Base-by-base conservation (phyloP, 1,140 invertebrate species). In the Micrasema minimum region DNA sequence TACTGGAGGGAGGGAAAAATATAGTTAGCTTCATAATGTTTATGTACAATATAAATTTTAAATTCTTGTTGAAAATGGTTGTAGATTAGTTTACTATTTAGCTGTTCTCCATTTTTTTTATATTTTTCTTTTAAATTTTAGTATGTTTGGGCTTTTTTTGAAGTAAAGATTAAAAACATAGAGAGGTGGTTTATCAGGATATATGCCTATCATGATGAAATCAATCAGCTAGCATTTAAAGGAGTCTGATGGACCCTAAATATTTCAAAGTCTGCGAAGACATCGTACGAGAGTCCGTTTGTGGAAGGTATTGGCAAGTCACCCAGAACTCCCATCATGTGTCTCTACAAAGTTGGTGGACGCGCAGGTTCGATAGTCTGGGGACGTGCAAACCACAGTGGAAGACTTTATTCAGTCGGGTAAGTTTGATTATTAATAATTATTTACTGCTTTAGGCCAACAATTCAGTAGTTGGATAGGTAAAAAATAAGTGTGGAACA, bases 321-420 rank as follows among this genome's bases (percentile, higher is more conserved):
- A 87, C 80, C 2, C 87, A 87, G 12, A 82, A 89, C n/a, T 51
- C 94, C 95, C 2, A 91, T 97, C 51, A 97, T 97, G 95, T 97
- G 95, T 83, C 96, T 94, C 31, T 97, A 97, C 77, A 97, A 97
- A 83, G n/a, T 81, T 93, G 41, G 95, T 96, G 0, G 87, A 92
- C 79, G 92, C 92, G n/a, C 6, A 93, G 90, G 57, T 96, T 96
- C 82, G 94, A 96, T n/a, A 83, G 92, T 97, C 1, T 96, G 95
- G 93, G 95, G 95, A 0, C 83, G n/a, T 97, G 71, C 95, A 97
- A 81, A 95, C 93, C 1, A 90, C 88, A 82, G 93, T 95, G 0
- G 95, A 97, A 84, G 92, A 95, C 57, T 95, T 92, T 80, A 91
- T 95, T 41, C 95, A 96, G 71, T n/a, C 90, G 87, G 76, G 93